Base-by-base conservation (phyloP, 2,888 invertebrate species). In the Volucella inflata region DNA sequence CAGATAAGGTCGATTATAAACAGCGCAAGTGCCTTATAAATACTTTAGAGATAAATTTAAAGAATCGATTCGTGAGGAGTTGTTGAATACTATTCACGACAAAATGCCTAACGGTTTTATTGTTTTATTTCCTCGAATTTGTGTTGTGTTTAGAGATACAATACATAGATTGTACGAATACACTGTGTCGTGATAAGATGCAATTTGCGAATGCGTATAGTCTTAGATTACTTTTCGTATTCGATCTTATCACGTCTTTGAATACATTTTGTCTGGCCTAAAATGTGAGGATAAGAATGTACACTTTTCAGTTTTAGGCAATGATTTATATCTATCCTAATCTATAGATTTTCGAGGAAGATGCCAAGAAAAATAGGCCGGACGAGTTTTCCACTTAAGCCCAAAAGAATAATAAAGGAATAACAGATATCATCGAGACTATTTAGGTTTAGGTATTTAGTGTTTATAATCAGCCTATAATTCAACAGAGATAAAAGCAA, bases 31-130 rank as follows among this genome's bases (percentile, higher is more conserved):
- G 44, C 12, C 40, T 17, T 21, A 17, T n/a, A n/a, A n/a, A n/a
- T 8, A 40, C 48, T 50, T 17, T 60, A 21, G n/a, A 51, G 65
- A 67, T 50, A 64, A 64, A 64, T 16, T 64, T 64, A 8, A 16
- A 48, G 38, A 53, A 21, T 40, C 14, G 16, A 57, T 11, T 46
- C 30, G 14, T 21, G 10, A 30, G 36, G 0, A 8, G 14, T 30
- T 53, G 6, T 10, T 16, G 3, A 40, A 38, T 14, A n/a, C 14
- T 14, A 38, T 14, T 14, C 14, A 57, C n/a, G 55, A 30, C n/a
- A n/a, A 30, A 38, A 38, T 40, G 40, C 8, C 40, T 40, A 6
- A 14, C 12, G 57, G 8, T 40, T 40, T 11, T 14, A 9, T 8
- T 14, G 10, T 14, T 55, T 10, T 36, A n/a, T 55, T 55, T 55